Base-by-base conservation (phyloP, 2,113 vertebrate species). In the Sapayoa aenigma region DNA sequence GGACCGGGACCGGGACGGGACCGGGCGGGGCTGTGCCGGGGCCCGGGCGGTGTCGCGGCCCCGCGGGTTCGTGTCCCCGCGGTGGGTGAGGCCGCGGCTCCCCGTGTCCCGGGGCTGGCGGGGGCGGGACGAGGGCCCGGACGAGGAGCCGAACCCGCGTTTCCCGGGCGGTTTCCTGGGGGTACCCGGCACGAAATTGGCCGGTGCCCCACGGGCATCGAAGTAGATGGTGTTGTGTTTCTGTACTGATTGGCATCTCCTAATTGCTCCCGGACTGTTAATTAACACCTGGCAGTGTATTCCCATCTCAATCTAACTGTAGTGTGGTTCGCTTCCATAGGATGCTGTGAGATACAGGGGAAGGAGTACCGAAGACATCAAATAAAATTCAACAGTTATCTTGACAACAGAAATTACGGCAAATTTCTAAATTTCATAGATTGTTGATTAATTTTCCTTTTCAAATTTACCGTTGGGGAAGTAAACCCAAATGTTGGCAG, bases 171-270 rank as follows among this genome's bases (percentile, higher is more conserved):
- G 14, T 42, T 11, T 5, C 30, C 42, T 53, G 5, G 33, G 11
- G 19, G 56, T 24, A 14, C n/a, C 22, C 6, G 58, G 22, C n/a
- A 23, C 25, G n/a, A 6, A 20, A 1, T 0, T 9, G 56, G 12
- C 22, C 28, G 1, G 42, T 19, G 55, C 35, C 55, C n/a, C 46
- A 1, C 15, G 33, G 50, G 30, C 31, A 6, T 9, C 47, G 1
- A 1, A 30, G 53, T 3, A 53, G 16, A 4, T 47, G 1, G 12
- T 14, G 71, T 2, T 25, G 53, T 33, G 66, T 46, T 71, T 22
- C 62, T n/a, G 22, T 35, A 2, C 47, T 33, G 67, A 47, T 59
- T 14, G 53, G 35, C 53, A 27, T 65, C 41, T 76, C 27, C 23
- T 69, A 55, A 65, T 84, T 84, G 63, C 17, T 63, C 39, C 49